Evolutionary conservation across 2,888 invertebrate genomes (phyloP).

Genomic region (Encarsia formosa): DNA sequence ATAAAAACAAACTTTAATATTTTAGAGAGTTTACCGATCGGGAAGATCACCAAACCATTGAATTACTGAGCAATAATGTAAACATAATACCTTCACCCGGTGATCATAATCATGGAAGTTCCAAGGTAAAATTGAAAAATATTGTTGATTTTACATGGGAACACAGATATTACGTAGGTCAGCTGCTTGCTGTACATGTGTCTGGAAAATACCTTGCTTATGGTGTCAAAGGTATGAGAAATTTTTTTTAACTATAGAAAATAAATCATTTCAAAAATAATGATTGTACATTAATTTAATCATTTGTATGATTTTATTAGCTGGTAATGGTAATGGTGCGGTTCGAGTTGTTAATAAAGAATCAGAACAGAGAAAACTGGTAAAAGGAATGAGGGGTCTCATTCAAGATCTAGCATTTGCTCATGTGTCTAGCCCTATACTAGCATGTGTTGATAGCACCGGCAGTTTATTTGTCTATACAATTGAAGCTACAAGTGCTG

Average conservation of each 20-base stretch:
- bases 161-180: constrained; percentile 78
- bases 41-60: constrained; percentile 59
- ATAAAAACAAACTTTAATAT: too few species aligned
- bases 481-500: constrained; percentile 57
- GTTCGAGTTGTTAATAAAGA: constrained; percentile 80
- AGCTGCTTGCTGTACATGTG: constrained; percentile 82
- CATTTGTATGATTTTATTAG: constrained; percentile 26
- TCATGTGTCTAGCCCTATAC: constrained; percentile 70
- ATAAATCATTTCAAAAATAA: background rate
- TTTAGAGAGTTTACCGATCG: constrained; percentile 58
- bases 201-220: constrained; percentile 85
- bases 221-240: constrained; percentile 74
- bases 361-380: constrained; percentile 69
- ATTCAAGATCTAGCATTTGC: constrained; percentile 93
- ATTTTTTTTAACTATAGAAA: constrained; percentile 7
- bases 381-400: constrained; percentile 82
- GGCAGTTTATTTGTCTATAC: constrained; percentile 81
- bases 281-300: too few species aligned
- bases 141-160: constrained; percentile 94
- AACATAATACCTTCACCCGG: constrained; percentile 68
- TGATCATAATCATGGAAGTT: constrained; percentile 75
- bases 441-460: constrained; percentile 83
- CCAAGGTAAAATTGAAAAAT: constrained; percentile 84
- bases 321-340: constrained; percentile 59
- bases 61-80: constrained; percentile 62